Evolutionary conservation across 2,888 invertebrate genomes (phyloP).

Genomic region (Tethea ocularis): DNA sequence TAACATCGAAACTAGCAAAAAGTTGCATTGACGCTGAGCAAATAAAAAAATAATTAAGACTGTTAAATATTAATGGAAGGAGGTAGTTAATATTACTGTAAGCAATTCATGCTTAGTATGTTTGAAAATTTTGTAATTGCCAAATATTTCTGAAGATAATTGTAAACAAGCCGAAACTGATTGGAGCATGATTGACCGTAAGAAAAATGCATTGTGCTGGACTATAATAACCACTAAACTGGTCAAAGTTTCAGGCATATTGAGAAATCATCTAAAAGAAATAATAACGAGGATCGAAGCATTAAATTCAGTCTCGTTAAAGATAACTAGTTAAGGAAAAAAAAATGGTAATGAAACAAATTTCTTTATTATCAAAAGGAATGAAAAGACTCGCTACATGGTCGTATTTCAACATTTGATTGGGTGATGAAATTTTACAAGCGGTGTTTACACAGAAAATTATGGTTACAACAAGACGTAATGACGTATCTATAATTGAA

Average conservation of each 20-base stretch:
- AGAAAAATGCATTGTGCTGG: background rate
- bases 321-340: background rate
- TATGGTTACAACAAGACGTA: slow-evolving; percentile 36
- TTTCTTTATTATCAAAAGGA: slow-evolving; percentile 7
- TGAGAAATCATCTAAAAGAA: background rate
- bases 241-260: background rate
- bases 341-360: background rate
- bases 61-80: too few species aligned
- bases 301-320: background rate
- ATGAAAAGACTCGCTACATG: slow-evolving; percentile 13
- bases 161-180: background rate
- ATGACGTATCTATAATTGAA: slow-evolving; percentile 42
- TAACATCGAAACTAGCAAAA: background rate
- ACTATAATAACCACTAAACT: background rate
- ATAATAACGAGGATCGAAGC: background rate
- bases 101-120: too few species aligned
- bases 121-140: background rate
- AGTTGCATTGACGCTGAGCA: background rate
- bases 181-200: background rate
- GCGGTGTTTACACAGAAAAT: slow-evolving; percentile 40
- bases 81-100: background rate
- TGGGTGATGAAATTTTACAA: slow-evolving; percentile 32
- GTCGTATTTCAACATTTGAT: slow-evolving; percentile 33
- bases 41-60: background rate
- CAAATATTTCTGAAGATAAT: background rate